These are phyloP conservation scores for Maconellicoccus hirsutus DNA, from an alignment of 1,140 invertebrate species.

Conservation along the genomic window DNA sequence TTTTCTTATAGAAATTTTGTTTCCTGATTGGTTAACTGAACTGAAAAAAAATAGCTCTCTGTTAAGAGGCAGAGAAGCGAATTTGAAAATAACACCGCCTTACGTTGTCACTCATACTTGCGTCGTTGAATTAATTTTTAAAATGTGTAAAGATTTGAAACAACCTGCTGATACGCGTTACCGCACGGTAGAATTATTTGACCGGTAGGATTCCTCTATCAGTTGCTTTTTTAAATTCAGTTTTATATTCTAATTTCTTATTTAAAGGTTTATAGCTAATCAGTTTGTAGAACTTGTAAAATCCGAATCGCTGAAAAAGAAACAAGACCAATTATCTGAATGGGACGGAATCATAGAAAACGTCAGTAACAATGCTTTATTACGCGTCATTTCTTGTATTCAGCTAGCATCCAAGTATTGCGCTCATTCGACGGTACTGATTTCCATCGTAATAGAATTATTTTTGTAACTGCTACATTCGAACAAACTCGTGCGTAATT, in stretches of 20 bases:
- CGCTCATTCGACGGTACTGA: constrained; percentile 5
- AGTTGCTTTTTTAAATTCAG: background rate
- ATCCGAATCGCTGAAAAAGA: background rate
- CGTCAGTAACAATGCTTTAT: background rate
- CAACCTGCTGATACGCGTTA: constrained; percentile 15
- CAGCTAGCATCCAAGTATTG: constrained; percentile 10
- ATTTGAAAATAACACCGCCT: background rate
- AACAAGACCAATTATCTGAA: constrained; percentile 12
- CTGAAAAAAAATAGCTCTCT: background rate
- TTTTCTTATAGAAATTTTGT: background rate
- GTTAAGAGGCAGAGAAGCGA: background rate
- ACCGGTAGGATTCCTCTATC: background rate
- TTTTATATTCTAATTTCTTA: background rate
- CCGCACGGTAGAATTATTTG: constrained; percentile 7
- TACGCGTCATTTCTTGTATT: constrained; percentile 11
- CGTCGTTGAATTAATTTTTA: constrained; percentile 14
- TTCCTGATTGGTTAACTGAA: background rate
- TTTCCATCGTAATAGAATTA: too few relatives aligned
- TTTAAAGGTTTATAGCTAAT: constrained; percentile 8
- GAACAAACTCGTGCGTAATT: too few relatives aligned
- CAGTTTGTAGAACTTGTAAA: constrained; percentile 6
- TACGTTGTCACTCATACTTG: constrained; percentile 13
- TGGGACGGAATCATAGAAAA: background rate
- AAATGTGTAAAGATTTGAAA: constrained; percentile 12
- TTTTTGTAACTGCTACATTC: too few relatives aligned